phyloP scores from a whole-genome alignment of 2,797 vertebrate species.

The Rhabdophis nuchalis region DNA sequence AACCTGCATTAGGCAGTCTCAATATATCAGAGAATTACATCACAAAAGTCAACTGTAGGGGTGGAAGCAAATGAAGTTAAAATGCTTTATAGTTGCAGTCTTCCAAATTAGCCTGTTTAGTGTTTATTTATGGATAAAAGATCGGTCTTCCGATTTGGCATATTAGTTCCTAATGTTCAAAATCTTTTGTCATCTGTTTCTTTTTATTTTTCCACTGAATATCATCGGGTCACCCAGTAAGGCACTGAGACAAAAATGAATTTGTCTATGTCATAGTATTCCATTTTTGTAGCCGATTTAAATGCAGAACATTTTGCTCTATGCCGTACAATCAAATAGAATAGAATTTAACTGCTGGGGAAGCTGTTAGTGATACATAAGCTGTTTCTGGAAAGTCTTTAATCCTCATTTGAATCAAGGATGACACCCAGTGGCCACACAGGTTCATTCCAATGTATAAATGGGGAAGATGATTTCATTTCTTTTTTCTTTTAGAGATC shows the following conservation, averaged over 20 bases:
- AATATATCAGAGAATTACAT: background rate
- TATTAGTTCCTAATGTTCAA: background rate
- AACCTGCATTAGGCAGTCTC: background rate
- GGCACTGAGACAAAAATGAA: constrained; percentile 52
- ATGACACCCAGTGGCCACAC: constrained; percentile 73
- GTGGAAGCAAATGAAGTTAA: background rate
- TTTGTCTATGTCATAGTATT: constrained; percentile 64
- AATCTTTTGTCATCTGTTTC: background rate
- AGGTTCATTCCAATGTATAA: constrained; percentile 39
- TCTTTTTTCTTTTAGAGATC: background rate
- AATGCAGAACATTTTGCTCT: constrained; percentile 65
- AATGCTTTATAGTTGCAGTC: background rate
- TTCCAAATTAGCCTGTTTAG: constrained; percentile 14
- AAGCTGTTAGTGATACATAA: constrained; percentile 16
- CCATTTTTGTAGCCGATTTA: constrained; percentile 65
- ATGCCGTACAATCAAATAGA: constrained; percentile 59
- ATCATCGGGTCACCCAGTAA: constrained; percentile 38
- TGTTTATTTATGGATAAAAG: constrained; percentile 27
- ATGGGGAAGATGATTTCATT: background rate
- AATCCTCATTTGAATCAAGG: constrained; percentile 63
- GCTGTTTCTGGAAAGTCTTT: background rate
- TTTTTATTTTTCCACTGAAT: background rate
- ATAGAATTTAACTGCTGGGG: constrained; percentile 54
- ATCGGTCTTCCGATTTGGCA: constrained; percentile 35
- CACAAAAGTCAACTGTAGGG: too few relatives aligned